Evolutionary conservation across 2,888 invertebrate genomes (phyloP).

Genomic region (Colostygia pectinataria): DNA sequence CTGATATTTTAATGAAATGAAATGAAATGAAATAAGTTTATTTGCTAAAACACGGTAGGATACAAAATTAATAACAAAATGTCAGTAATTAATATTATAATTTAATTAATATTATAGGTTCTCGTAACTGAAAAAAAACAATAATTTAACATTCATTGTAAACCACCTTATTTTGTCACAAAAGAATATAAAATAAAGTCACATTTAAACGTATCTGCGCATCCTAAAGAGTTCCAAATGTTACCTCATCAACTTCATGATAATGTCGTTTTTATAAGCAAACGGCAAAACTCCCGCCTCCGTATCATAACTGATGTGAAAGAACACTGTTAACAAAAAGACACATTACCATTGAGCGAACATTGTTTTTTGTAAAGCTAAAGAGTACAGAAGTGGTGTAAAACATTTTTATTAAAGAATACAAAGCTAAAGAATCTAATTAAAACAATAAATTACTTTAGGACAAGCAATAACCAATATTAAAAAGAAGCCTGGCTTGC

Average conservation of each 20-base stretch:
- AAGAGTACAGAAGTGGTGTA: too few species aligned
- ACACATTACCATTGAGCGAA: background rate
- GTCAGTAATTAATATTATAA: too few species aligned
- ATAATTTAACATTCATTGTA: too few species aligned
- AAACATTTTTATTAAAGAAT: too few species aligned
- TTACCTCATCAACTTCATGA: slow-evolving; percentile 28
- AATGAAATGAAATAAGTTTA: too few species aligned
- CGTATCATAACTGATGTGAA: background rate
- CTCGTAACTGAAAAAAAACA: too few species aligned
- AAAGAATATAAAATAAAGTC: slow-evolving; percentile 14
- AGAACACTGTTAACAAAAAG: background rate
- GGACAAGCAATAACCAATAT: background rate
- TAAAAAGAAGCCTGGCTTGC: background rate
- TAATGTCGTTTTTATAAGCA: slow-evolving; percentile 35
- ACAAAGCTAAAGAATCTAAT: background rate
- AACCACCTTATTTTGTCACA: slow-evolving; percentile 5
- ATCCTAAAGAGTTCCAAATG: slow-evolving; percentile 34
- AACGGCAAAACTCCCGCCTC: slow-evolving; percentile 24
- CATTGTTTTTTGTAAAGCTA: too few species aligned
- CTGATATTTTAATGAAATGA: too few species aligned
- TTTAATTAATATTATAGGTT: too few species aligned
- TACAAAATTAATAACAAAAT: too few species aligned
- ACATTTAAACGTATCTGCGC: slow-evolving; percentile 21
- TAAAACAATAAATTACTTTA: background rate
- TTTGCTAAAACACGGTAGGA: too few species aligned